Conservation (phyloP, 2,888 invertebrate species). For the Beris morrisii region DNA sequence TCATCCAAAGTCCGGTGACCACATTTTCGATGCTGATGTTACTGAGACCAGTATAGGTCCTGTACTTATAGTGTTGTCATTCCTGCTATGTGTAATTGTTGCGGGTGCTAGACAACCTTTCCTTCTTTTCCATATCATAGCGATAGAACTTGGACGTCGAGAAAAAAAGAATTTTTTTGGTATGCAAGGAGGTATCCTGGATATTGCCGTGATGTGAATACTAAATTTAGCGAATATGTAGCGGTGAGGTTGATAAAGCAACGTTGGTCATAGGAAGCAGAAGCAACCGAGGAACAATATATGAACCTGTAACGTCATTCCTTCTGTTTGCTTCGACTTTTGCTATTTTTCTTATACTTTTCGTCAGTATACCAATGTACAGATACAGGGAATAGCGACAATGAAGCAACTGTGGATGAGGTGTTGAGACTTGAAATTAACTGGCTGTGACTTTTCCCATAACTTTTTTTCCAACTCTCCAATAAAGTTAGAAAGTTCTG, state of each 20-base stretch:
- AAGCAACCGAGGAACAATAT: not conserved
- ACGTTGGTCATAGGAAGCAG: not conserved
- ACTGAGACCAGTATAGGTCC: conserved; percentile 1
- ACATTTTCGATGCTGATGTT: conserved; percentile 23
- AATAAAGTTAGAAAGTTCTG: not conserved
- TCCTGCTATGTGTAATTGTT: conserved; percentile 9
- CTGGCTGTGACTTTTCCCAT: not conserved
- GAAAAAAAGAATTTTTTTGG: conserved; percentile 11
- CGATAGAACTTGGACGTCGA: conserved; percentile 1
- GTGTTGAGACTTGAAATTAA: conserved; percentile 9
- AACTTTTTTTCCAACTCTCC: not conserved
- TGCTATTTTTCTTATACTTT: not conserved
- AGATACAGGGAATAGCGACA: not conserved
- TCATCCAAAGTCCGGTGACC: conserved; percentile 20
- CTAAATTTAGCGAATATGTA: conserved; percentile 5
- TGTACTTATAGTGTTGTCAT: conserved; percentile 3
- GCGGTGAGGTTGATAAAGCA: not conserved
- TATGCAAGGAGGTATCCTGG: conserved; percentile 12
- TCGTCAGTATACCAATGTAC: not conserved
- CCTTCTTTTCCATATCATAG: not conserved
- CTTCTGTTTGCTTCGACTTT: not conserved
- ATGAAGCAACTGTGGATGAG: not conserved
- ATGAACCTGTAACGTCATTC: not conserved
- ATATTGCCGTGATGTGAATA: conserved; percentile 20
- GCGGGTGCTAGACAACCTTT: conserved; percentile 14